These are phyloP conservation scores for Armadillidium nasatum DNA, from an alignment of 1,140 invertebrate species.

Conservation along the genomic window DNA sequence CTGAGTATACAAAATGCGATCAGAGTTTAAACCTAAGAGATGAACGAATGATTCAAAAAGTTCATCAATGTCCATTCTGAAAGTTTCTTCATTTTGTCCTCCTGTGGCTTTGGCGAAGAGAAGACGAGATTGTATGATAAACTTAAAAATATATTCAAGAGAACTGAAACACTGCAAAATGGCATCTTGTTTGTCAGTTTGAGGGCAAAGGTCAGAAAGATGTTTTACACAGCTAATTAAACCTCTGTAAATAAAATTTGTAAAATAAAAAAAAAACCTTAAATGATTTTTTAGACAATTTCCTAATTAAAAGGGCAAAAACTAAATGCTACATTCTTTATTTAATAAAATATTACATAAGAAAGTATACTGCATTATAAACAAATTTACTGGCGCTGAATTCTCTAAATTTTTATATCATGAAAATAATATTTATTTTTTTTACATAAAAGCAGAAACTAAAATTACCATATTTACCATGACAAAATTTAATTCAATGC, in stretches of 20 bases:
- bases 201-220: slow-evolving; percentile 75
- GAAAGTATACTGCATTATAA: too few species aligned
- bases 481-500: too few species aligned
- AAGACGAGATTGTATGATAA: slow-evolving; percentile 85
- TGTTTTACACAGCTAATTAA: slow-evolving; percentile 81
- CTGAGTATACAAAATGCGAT: slow-evolving; percentile 71
- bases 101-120: slow-evolving; percentile 83
- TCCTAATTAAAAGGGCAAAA: too few species aligned
- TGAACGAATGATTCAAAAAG: slow-evolving; percentile 47
- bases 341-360: too few species aligned
- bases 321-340: too few species aligned
- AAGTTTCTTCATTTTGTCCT: slow-evolving; percentile 80
- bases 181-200: slow-evolving; percentile 73
- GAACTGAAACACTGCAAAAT: slow-evolving; percentile 86
- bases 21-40: slow-evolving; percentile 60
- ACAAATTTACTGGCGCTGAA: too few species aligned
- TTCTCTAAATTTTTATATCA: too few species aligned
- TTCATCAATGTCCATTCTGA: slow-evolving; percentile 50
- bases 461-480: too few species aligned
- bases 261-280: too few species aligned
- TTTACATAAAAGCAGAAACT: too few species aligned
- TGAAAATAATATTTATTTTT: too few species aligned
- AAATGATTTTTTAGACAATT: too few species aligned
- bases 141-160: slow-evolving; percentile 89
- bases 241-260: slow-evolving; percentile 55